Evolutionary conservation across 2,797 vertebrate genomes (phyloP), one percentile per base, ranked within the genome.

Genomic region (Coreius guichenoti): DNA sequence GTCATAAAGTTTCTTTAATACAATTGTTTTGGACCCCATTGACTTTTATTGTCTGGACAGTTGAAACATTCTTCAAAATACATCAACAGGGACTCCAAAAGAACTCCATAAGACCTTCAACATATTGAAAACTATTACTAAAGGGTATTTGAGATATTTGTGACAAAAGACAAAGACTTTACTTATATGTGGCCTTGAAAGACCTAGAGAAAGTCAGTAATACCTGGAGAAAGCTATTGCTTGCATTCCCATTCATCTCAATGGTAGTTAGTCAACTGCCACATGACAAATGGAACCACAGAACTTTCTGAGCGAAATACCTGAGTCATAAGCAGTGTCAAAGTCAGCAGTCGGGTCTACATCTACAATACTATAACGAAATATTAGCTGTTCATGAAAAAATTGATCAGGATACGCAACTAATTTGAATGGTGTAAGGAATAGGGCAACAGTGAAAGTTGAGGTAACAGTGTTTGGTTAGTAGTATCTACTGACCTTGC

Each of bases 401-500:
- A 9, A 33, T 1, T 23, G 0, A 65, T 11, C 13, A 61, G 4
- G 36, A 61, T 43, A 78, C 1, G 0, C 1, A 77, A 13, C 23
- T 58, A 58, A 77, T 77, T 61, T 26, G 23, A 61, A 78, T 43
- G 21, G n/a, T 4, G 3, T 14, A 39, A 58, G 43, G 29, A 77
- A 51, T 4, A 21, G 23, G 19, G 8, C 1, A n/a, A 77, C 61
- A 21, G 63, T 23, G 8, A 77, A 43, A 54, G 49, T 23, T 36
- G 3, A 36, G 4, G 16, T 47, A 23, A 31, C 45, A 67, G 29
- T 54, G 19, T 86, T 63, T 3, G 61, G 26, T 63, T 29, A 29
- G 54, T 29, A 31, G n/a, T 17, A 63, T 56, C 33, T 17, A 90
- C 93, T 92, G 92, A 99, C 98, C 98, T 97, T 99, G 97, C 98